These are phyloP conservation scores for Melipona beecheii DNA, from an alignment of 2,888 invertebrate genomes.

Conservation along the genomic window DNA sequence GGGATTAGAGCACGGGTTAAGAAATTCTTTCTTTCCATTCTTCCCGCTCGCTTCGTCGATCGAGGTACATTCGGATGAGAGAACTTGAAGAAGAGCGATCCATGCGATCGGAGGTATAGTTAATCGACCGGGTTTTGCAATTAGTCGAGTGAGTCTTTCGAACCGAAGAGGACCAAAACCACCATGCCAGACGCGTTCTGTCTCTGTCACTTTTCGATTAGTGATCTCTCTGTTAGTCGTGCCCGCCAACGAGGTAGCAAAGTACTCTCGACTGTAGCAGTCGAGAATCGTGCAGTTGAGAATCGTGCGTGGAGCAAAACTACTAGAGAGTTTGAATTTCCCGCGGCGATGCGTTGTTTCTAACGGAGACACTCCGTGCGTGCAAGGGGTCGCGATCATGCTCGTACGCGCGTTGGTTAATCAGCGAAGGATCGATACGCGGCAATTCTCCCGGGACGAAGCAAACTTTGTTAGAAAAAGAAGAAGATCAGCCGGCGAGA, in stretches of 20 bases:
- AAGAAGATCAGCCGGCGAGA: neutral
- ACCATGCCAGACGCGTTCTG: conserved; percentile 58
- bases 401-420: conserved; percentile 1
- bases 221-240: neutral
- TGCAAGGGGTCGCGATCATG: conserved; percentile 10
- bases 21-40: conserved; percentile 3
- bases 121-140: conserved; percentile 49
- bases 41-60: conserved; percentile 22
- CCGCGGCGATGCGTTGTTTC: neutral
- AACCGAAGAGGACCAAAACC: conserved; percentile 62
- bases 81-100: conserved; percentile 38
- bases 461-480: neutral
- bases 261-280: neutral
- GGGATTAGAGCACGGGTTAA: conserved; percentile 47
- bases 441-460: neutral
- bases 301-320: neutral
- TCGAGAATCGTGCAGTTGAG: conserved; percentile 19
- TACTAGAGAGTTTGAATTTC: neutral
- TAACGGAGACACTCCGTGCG: conserved; percentile 4
- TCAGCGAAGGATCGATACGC: conserved; percentile 5
- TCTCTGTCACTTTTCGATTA: neutral
- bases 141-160: conserved; percentile 53
- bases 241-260: neutral
- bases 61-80: conserved; percentile 35
- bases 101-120: conserved; percentile 47